Conservation (phyloP, 2,888 invertebrate species). For the Drosophila sordidapex region DNA sequence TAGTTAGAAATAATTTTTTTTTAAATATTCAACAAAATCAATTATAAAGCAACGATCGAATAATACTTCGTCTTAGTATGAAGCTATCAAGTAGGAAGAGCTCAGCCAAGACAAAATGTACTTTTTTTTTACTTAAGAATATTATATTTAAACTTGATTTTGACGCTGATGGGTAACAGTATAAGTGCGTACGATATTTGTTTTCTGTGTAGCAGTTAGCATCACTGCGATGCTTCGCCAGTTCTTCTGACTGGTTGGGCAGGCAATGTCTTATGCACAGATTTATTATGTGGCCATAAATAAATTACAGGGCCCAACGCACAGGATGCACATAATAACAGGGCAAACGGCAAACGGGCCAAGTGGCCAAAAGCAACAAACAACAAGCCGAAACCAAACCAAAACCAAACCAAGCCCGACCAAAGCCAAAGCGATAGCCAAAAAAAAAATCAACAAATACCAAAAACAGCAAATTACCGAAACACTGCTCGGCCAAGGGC, state of each 20-base stretch:
- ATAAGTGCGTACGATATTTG: neutral
- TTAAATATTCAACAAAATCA: neutral
- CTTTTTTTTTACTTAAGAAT: neutral
- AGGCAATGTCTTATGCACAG: conserved; percentile 77
- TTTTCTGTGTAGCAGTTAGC: conserved; percentile 4
- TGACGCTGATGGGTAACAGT: neutral
- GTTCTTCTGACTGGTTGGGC: conserved; percentile 54
- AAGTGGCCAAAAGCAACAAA: conserved; percentile 27
- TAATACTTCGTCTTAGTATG: too few species aligned
- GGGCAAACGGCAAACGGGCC: conserved; percentile 21
- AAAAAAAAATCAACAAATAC: conserved; percentile 1
- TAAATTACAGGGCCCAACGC: conserved; percentile 76
- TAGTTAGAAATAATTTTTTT: neutral
- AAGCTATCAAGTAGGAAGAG: too few species aligned
- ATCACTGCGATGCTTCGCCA: neutral
- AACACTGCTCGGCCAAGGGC: conserved; percentile 55
- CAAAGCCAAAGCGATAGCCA: conserved; percentile 11
- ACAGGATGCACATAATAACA: conserved; percentile 63
- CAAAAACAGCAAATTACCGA: conserved; percentile 43
- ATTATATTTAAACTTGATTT: neutral
- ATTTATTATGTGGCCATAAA: conserved; percentile 83
- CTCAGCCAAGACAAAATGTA: neutral
- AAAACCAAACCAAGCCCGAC: conserved; percentile 24
- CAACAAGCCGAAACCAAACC: conserved; percentile 10
- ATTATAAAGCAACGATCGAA: neutral